Base-by-base conservation (phyloP, 2,888 invertebrate species). In the Lymantria dispar region DNA sequence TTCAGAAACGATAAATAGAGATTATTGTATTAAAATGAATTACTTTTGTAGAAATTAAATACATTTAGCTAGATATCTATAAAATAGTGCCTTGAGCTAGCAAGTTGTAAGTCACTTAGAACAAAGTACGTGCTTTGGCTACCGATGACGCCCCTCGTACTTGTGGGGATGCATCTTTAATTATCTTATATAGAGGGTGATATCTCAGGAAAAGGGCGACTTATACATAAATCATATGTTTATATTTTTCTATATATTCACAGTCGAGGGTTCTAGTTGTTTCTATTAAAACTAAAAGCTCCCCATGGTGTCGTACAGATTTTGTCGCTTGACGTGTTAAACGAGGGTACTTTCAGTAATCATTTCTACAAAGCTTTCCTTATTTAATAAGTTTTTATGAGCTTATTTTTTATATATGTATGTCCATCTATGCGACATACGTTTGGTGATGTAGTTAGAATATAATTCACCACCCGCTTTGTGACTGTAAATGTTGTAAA, bases 91-190 rank as follows among this genome's bases (percentile, higher is more conserved):
- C n/a, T 22, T 5, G 22, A 22, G 22, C 22, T 22, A 22, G 22
- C 22, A 46, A 14, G 14, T 30, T 38, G 14, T 47, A 47, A 41
- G 15, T 41, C 41, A 33, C n/a, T 33, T n/a, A 33, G 10, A 10
- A 8, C 48, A 38, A 22, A 55, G 43, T 43, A 59, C 60, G 60
- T 59, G 60, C 0, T 31, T 49, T 12, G 39, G 39, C 14, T 39
- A 11, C 22, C 3, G 39, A 14, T 0, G 15, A 12, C 47, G 31
- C 49, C 48, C 53, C 39, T 41, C 30, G 43, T 47, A 49, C 15
- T 50, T 52, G 38, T 49, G 43, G 42, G 45, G 45, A 40, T 61
- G 41, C 43, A 43, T 53, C 53, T 53, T 51, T 51, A 50, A 57
- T 61, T 46, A 57, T 12, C 12, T 22, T n/a, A 13, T 0, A 8